A percentile compares a stretch with the other conserved stretches of the same genome.
These are phyloP conservation scores for Gymnoscopelus braueri DNA, from an alignment of 2,797 vertebrate genomes.

Conservation along the genomic window DNA sequence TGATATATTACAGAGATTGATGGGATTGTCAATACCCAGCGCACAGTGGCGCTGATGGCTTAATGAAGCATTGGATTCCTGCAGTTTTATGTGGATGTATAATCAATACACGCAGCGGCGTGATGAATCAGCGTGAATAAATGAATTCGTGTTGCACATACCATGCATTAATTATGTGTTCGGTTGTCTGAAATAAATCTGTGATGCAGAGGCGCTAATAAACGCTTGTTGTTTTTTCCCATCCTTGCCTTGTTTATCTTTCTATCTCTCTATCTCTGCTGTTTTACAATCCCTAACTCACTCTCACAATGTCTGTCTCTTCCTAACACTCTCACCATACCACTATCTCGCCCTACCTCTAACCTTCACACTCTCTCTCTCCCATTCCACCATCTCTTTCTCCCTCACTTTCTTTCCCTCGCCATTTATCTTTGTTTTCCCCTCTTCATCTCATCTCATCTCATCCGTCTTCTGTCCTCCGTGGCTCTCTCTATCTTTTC, in stretches of 20 bases:
- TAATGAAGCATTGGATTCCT: conserved; percentile 24
- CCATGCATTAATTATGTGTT: not conserved
- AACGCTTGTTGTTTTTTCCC: not conserved
- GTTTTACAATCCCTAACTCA: not conserved
- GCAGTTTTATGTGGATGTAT: conserved; percentile 16
- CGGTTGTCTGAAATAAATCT: not conserved
- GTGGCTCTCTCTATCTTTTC: not conserved
- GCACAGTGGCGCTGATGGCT: conserved; percentile 2
- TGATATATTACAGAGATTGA: too few relatives aligned
- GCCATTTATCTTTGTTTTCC: not conserved
- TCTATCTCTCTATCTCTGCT: not conserved
- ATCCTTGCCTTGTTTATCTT: not conserved
- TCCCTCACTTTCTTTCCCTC: conserved; percentile 6
- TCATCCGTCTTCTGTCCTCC: not conserved
- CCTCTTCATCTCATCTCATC: not conserved
- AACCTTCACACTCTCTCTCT: not conserved
- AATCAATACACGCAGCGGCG: conserved; percentile 22
- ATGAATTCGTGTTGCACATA: not conserved
- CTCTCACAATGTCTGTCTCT: not conserved
- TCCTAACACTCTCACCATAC: not conserved
- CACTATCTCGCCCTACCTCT: not conserved
- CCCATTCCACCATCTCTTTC: not conserved
- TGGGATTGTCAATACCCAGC: too few relatives aligned
- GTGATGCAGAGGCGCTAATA: not conserved
- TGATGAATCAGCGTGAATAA: not conserved